phyloP scores from a whole-genome alignment of 2,888 invertebrate genomes.

The Cheilosia vulpina region DNA sequence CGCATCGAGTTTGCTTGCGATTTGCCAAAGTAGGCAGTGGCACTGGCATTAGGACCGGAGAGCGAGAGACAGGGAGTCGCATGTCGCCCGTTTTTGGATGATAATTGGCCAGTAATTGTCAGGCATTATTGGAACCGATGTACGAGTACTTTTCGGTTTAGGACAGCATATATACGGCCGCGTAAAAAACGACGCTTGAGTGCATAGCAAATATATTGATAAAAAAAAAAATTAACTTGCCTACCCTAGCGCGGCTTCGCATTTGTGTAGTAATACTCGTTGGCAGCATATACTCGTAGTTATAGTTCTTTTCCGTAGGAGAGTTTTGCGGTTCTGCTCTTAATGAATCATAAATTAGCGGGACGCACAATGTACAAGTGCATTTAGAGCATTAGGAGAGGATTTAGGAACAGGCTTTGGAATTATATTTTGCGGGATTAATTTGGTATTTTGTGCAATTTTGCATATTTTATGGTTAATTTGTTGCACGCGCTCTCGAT shows the following conservation, averaged over 20 bases:
- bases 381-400: conserved; percentile 70
- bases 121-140: conserved; percentile 74
- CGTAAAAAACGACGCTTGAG: conserved; percentile 42
- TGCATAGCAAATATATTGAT: conserved; percentile 67
- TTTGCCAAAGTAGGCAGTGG: conserved; percentile 39
- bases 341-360: conserved; percentile 74
- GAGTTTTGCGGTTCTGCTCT: conserved; percentile 53
- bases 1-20: conserved; percentile 25
- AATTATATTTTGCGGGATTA: conserved; percentile 69
- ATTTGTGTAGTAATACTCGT: not conserved
- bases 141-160: conserved; percentile 40
- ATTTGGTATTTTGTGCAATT: conserved; percentile 73
- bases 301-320: conserved; percentile 3
- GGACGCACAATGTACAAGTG: conserved; percentile 53
- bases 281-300: conserved; percentile 12
- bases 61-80: conserved; percentile 13
- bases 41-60: not conserved
- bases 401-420: conserved; percentile 59
- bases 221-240: conserved; percentile 41
- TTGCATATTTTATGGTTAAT: conserved; percentile 73
- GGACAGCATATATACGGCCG: conserved; percentile 7
- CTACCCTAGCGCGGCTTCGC: not conserved
- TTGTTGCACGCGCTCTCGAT: conserved; percentile 56
- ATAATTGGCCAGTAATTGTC: conserved; percentile 75
- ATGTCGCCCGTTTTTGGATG: conserved; percentile 58